A percentile compares a stretch with the other conserved stretches of the same genome.
Evolutionary conservation across 2,888 invertebrate species (phyloP).

Genomic region (Agrilus biguttatus): DNA sequence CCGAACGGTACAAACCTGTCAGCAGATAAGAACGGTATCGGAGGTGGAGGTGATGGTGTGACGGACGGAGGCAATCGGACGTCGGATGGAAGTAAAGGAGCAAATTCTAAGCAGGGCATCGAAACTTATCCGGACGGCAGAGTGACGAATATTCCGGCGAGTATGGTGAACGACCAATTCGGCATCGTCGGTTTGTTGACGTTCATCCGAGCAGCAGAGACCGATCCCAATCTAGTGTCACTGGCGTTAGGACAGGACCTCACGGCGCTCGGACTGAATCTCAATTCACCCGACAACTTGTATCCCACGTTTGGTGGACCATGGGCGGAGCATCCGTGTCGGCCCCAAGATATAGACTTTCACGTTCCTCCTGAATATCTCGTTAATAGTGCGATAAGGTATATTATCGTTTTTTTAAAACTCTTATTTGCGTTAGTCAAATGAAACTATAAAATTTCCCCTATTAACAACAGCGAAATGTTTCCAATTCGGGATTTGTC

Average conservation of each 20-base stretch:
- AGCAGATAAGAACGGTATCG: conserved; percentile 29
- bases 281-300: conserved; percentile 94
- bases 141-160: conserved; percentile 95
- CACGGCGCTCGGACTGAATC: conserved; percentile 93
- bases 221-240: conserved; percentile 91
- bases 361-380: conserved; percentile 98
- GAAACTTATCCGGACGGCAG: conserved; percentile 94
- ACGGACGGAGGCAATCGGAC: conserved; percentile 5
- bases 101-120: conserved; percentile 46
- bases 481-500: no score
- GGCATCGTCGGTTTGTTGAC: conserved; percentile 98
- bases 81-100: conserved; percentile 2
- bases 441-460: background rate
- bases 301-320: conserved; percentile 98
- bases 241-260: conserved; percentile 95
- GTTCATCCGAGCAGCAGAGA: conserved; percentile 95
- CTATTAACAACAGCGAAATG: background rate
- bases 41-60: conserved; percentile 23
- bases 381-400: conserved; percentile 87
- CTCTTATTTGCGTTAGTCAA: background rate
- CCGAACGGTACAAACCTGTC: conserved; percentile 39
- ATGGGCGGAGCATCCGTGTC: conserved; percentile 94
- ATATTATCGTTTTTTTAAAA: conserved; percentile 7
- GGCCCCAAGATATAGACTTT: conserved; percentile 97
- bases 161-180: conserved; percentile 99